Evolutionary conservation across 2,113 vertebrate genomes (phyloP).

Genomic region (Chamaea fasciata): DNA sequence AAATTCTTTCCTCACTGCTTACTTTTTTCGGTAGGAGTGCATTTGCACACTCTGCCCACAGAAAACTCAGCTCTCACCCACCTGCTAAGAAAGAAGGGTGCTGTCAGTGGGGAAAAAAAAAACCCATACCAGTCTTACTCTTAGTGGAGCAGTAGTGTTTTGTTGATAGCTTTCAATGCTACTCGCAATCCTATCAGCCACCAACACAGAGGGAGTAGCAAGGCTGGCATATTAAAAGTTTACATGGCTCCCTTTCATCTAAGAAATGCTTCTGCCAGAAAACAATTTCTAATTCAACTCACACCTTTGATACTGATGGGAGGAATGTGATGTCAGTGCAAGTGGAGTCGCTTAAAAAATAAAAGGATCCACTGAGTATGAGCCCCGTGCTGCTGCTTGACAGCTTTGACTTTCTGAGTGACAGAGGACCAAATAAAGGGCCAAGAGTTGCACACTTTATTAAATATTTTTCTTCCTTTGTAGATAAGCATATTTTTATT

Average conservation of each 20-base stretch:
- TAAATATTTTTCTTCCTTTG: not conserved
- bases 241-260: not conserved
- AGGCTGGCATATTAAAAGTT: not conserved
- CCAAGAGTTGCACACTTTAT: not conserved
- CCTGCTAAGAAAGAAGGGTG: not conserved
- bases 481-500: not conserved
- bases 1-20: constrained; percentile 3
- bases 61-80: not conserved
- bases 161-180: not conserved
- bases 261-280: not conserved
- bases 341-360: not conserved
- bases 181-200: not conserved
- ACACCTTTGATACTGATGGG: not conserved
- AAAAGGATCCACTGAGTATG: not conserved
- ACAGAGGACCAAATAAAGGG: not conserved
- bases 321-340: not conserved
- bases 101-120: not conserved
- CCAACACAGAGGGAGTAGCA: not conserved
- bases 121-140: not conserved
- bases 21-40: not conserved
- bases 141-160: not conserved
- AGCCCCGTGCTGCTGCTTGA: not conserved
- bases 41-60: not conserved
- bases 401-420: not conserved
- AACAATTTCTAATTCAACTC: not conserved